These are phyloP conservation scores for Coccyzus lansbergi DNA, from an alignment of 2,797 vertebrate species.

Conservation along the genomic window DNA sequence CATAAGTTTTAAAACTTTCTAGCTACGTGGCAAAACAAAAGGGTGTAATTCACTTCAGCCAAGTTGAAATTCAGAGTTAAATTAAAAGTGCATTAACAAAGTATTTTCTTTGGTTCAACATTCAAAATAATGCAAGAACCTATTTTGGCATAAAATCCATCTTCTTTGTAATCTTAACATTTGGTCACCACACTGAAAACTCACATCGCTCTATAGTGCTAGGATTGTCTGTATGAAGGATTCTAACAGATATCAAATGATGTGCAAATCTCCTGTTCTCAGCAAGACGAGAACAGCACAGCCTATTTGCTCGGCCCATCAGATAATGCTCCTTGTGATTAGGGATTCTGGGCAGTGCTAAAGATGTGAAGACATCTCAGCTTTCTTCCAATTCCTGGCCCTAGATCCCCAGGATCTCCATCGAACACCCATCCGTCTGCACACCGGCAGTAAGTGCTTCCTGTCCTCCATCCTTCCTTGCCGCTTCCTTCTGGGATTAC, in stretches of 20 bases:
- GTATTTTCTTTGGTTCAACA: background rate
- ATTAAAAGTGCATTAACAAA: background rate
- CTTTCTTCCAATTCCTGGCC: background rate
- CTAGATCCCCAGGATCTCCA: background rate
- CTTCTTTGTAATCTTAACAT: background rate
- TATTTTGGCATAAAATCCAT: background rate
- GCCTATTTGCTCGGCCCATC: background rate
- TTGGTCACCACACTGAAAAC: background rate
- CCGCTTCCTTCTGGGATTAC: background rate
- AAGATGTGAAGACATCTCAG: background rate
- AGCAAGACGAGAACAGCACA: background rate
- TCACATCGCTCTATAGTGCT: accelerated
- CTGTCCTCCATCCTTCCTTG: background rate
- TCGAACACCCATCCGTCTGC: accelerated
- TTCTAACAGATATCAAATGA: background rate
- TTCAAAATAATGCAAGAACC: background rate
- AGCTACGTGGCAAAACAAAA: background rate
- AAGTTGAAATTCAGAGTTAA: background rate
- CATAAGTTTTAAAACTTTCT: background rate
- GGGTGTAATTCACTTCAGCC: background rate
- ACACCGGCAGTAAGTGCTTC: background rate
- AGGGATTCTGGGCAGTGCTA: background rate
- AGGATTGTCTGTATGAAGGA: background rate
- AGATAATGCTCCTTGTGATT: background rate
- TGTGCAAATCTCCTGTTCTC: background rate